These are phyloP conservation scores for Netelia inedita DNA, from an alignment of 2,888 invertebrate species.

Conservation along the genomic window DNA sequence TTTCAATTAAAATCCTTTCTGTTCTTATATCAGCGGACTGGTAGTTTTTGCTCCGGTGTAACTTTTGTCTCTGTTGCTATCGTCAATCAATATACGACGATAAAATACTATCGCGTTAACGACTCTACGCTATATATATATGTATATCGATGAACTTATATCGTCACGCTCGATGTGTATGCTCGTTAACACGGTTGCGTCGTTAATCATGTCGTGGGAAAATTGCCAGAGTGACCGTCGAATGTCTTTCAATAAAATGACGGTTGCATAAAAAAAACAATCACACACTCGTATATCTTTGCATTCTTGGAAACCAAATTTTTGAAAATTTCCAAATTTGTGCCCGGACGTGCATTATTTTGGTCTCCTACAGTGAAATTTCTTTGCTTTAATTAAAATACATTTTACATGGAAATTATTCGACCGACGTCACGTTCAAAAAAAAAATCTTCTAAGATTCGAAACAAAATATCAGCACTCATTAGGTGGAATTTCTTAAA, in stretches of 20 bases:
- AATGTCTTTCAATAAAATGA: conserved; percentile 2
- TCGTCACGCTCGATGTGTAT: background rate
- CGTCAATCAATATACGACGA: background rate
- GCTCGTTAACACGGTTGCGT: conserved; percentile 16
- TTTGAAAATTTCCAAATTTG: no score
- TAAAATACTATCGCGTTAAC: background rate
- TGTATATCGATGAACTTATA: background rate
- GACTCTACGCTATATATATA: background rate
- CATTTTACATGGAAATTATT: no score
- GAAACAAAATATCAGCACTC: no score
- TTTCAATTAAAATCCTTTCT: background rate
- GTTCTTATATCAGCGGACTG: background rate
- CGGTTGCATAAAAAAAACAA: no score
- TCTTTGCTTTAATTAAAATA: no score
- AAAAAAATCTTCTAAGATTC: no score
- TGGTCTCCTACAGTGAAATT: no score
- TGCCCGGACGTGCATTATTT: no score
- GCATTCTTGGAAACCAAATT: no score
- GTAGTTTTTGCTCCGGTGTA: background rate
- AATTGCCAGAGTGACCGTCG: background rate
- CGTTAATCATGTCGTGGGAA: conserved; percentile 30
- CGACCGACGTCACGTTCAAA: no score
- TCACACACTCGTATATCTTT: no score
- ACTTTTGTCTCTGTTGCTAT: background rate
- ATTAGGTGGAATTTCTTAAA: no score